Percentiles rank a stretch among this genome's conserved stretches.
Evolutionary conservation across 2,797 vertebrate genomes (phyloP).

Genomic region (Macroramphosus scolopax): DNA sequence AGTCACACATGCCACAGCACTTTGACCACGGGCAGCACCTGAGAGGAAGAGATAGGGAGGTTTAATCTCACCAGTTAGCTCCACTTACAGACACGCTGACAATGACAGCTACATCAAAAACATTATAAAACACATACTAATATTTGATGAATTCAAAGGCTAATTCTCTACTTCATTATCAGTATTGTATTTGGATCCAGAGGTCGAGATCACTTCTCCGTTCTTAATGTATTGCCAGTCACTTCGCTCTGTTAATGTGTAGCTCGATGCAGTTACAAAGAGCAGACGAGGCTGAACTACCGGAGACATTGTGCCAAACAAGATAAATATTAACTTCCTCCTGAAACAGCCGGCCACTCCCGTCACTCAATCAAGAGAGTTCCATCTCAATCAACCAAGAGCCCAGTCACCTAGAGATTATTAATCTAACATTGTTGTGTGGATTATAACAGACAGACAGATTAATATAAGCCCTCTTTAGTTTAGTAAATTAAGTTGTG

Average conservation of each 20-base stretch:
- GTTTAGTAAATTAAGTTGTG: no score
- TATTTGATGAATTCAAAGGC: no score
- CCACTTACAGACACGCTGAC: no score
- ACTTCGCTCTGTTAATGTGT: constrained; percentile 38
- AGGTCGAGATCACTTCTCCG: no score
- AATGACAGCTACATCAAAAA: neutral
- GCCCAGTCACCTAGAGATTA: constrained; percentile 1
- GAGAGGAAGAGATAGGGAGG: neutral
- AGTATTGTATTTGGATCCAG: no score
- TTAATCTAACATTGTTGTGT: constrained; percentile 3
- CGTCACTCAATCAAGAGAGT: constrained; percentile 27
- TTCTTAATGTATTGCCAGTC: constrained; percentile 22
- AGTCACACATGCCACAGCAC: constrained; percentile 92
- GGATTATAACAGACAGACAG: no score
- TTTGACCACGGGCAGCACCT: constrained; percentile 93
- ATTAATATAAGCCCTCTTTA: no score
- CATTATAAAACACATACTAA: no score
- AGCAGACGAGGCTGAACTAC: constrained; percentile 1
- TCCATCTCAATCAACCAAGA: constrained; percentile 18
- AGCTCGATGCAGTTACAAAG: constrained; percentile 3
- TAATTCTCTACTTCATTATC: no score
- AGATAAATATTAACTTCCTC: constrained; percentile 54
- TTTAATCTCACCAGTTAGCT: neutral
- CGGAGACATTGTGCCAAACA: constrained; percentile 5
- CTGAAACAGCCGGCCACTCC: constrained; percentile 18